Conservation (phyloP, 64 coral and sea anemone genomes). For the Montipora efflorescens region DNA sequence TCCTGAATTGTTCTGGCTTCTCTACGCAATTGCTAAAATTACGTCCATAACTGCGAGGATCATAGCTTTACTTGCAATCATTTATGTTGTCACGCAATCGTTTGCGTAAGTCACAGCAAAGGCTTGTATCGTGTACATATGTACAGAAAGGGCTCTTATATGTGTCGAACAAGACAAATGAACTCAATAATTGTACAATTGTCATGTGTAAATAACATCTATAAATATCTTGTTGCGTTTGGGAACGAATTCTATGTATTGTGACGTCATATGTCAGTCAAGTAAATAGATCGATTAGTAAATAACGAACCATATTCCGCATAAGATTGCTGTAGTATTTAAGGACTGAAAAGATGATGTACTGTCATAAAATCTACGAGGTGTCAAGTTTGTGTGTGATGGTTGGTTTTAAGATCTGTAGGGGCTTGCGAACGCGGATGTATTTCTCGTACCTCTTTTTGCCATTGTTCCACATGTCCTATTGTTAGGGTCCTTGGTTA, state of each 20-base stretch:
- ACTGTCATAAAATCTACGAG: not conserved
- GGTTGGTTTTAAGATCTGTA: too few relatives aligned
- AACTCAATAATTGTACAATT: constrained; percentile 19
- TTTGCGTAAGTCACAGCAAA: not conserved
- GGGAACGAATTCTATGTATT: not conserved
- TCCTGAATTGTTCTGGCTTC: too few relatives aligned
- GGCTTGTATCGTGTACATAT: constrained; percentile 15
- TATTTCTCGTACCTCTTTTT: too few relatives aligned
- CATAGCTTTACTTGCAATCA: too few relatives aligned
- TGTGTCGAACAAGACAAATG: constrained; percentile 13
- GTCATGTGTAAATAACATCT: constrained; percentile 33
- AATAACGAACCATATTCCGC: not conserved
- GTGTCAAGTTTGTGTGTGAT: not conserved
- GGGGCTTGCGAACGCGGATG: too few relatives aligned
- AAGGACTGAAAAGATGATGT: constrained; percentile 6
- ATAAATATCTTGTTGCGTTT: not conserved
- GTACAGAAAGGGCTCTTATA: constrained; percentile 30
- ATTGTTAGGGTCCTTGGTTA: too few relatives aligned
- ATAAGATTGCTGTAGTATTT: constrained; percentile 35
- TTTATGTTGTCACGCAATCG: constrained; percentile 9
- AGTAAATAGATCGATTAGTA: not conserved
- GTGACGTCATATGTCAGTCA: not conserved
- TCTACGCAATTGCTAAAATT: too few relatives aligned
- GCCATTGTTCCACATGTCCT: too few relatives aligned
- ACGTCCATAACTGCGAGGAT: too few relatives aligned